phyloP scores from a whole-genome alignment of 2,113 vertebrate genomes.

The Naja naja region DNA sequence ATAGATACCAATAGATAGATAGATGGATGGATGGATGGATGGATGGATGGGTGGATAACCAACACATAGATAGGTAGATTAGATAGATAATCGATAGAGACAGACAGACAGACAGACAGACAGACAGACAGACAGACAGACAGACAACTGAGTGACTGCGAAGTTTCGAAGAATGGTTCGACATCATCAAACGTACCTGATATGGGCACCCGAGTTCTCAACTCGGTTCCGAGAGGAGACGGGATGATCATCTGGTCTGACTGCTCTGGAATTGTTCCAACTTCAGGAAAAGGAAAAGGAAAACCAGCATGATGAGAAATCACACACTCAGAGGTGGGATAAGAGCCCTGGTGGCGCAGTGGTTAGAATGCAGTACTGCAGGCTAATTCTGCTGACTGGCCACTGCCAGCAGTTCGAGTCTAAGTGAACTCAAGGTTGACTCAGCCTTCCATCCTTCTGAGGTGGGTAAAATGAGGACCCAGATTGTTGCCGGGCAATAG shows the following conservation, averaged over 20 bases:
- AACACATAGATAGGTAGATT: too few species aligned
- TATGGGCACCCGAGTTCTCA: constrained; percentile 66
- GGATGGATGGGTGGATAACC: too few species aligned
- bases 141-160: too few species aligned
- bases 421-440: not conserved
- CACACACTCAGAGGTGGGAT: not conserved
- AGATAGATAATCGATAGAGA: too few species aligned
- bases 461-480: not conserved
- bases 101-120: too few species aligned
- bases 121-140: not conserved
- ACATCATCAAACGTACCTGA: constrained; percentile 49
- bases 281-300: constrained; percentile 61
- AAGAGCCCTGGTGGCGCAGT: not conserved
- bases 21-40: too few species aligned
- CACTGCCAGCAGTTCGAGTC: not conserved
- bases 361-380: not conserved
- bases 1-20: too few species aligned
- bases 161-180: not conserved
- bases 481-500: not conserved
- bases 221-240: constrained; percentile 68
- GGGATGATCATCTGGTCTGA: constrained; percentile 69
- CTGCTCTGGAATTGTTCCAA: constrained; percentile 81
- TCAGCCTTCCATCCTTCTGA: not conserved
- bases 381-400: not conserved
- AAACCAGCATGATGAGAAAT: not conserved